Evolutionary conservation across 1,140 invertebrate genomes (phyloP).

Genomic region (Dendrolimus kikuchii): DNA sequence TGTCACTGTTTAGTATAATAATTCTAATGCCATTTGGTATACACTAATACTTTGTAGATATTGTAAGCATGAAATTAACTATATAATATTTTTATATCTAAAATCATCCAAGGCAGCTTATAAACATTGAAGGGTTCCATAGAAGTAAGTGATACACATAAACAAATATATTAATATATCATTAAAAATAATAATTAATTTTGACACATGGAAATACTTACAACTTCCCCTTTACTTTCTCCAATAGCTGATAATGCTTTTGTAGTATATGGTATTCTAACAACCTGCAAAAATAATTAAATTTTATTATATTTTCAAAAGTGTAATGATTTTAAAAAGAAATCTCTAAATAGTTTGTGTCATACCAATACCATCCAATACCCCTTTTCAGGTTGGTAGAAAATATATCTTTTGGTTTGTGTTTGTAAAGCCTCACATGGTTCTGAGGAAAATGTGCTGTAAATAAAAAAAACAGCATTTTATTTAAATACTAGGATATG

Average conservation of each 20-base stretch:
- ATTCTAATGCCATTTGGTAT: no score
- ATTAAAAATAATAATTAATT: neutral
- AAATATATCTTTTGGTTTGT: conserved; percentile 89
- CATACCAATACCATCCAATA: conserved; percentile 94
- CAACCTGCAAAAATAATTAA: conserved; percentile 36
- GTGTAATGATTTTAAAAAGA: neutral
- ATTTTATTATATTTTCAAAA: conserved; percentile 5
- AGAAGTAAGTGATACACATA: no score
- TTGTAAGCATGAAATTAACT: no score
- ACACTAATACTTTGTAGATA: no score
- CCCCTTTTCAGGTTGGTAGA: conserved; percentile 87
- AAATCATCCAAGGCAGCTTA: no score
- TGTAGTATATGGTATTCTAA: conserved; percentile 57
- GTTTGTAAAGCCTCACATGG: conserved; percentile 91
- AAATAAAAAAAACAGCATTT: conserved; percentile 32
- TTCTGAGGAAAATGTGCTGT: conserved; percentile 88
- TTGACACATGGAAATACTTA: conserved; percentile 20
- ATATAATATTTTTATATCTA: no score
- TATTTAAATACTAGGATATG: neutral
- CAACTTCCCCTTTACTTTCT: conserved; percentile 39
- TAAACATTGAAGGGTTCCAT: no score
- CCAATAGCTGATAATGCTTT: conserved; percentile 41
- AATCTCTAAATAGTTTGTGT: neutral
- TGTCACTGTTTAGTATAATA: no score
- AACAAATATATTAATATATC: neutral